These are phyloP conservation scores for Muscina levida DNA, from an alignment of 2,888 invertebrate genomes.

Conservation along the genomic window DNA sequence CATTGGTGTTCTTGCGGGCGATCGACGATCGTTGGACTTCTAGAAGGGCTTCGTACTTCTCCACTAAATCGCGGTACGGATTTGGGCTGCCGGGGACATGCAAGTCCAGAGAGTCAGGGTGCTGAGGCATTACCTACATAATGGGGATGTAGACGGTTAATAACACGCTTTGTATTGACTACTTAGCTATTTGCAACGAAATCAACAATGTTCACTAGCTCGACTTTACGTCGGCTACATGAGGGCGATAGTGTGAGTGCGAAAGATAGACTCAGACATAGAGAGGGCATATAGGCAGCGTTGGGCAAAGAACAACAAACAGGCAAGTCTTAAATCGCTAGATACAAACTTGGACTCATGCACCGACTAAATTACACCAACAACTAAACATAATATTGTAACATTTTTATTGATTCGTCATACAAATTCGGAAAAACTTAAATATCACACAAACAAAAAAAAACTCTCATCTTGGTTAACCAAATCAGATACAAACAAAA, in stretches of 20 bases:
- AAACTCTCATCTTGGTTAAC: conserved; percentile 54
- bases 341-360: conserved; percentile 64
- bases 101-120: conserved; percentile 72
- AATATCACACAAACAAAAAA: conserved; percentile 63
- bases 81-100: conserved; percentile 81
- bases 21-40: conserved; percentile 87
- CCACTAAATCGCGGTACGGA: conserved; percentile 89
- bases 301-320: conserved; percentile 2
- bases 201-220: conserved; percentile 22
- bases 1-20: conserved; percentile 81
- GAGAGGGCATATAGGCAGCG: conserved; percentile 3
- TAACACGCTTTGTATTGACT: conserved; percentile 31
- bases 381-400: conserved; percentile 33
- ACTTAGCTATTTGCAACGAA: conserved; percentile 17
- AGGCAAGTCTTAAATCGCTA: background rate
- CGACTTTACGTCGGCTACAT: conserved; percentile 16
- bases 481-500: conserved; percentile 55
- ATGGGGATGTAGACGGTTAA: conserved; percentile 62
- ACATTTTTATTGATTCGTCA: conserved; percentile 51
- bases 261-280: conserved; percentile 7
- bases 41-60: conserved; percentile 91
- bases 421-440: conserved; percentile 59
- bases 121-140: conserved; percentile 71
- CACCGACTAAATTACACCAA: conserved; percentile 43
- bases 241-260: background rate